A percentile compares a stretch with the other conserved stretches of the same genome.
Evolutionary conservation across 53 echinoderm and acorn worm species (phyloP).

Genomic region (Pentamera pediparva): DNA sequence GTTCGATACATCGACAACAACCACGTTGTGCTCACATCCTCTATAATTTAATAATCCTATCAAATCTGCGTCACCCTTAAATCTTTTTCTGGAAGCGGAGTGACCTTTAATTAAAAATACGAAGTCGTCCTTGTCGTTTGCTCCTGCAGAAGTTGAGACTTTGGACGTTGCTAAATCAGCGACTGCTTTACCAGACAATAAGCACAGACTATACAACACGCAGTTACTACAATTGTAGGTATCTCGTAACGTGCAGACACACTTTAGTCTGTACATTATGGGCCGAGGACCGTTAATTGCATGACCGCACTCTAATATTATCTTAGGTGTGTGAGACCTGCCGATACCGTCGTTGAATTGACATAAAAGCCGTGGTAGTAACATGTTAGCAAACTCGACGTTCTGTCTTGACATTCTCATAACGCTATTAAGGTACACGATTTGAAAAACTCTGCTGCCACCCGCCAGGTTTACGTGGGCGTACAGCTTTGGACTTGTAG

Average conservation of each 20-base stretch:
- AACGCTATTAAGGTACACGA: neutral
- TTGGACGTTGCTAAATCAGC: too few species aligned
- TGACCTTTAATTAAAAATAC: neutral
- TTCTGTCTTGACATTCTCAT: slow-evolving; percentile 17
- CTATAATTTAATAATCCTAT: neutral
- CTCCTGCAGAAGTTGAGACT: neutral
- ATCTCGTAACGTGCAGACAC: slow-evolving; percentile 2
- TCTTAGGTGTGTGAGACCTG: too few species aligned
- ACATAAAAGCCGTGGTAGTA: neutral
- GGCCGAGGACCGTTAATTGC: neutral
- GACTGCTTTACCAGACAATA: too few species aligned
- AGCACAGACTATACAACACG: too few species aligned
- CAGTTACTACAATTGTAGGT: too few species aligned
- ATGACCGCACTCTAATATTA: neutral
- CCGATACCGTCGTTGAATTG: too few species aligned
- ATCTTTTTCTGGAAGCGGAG: neutral
- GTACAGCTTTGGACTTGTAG: too few species aligned
- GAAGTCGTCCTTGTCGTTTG: neutral
- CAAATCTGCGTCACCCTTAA: neutral
- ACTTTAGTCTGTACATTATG: neutral
- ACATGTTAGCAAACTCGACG: slow-evolving; percentile 3
- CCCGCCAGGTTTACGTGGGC: too few species aligned
- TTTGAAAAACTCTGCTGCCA: neutral
- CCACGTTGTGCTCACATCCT: neutral
- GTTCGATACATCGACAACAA: neutral